Evolutionary conservation across 2,797 vertebrate species (phyloP).

Genomic region (Neosilurus mollespiculum): DNA sequence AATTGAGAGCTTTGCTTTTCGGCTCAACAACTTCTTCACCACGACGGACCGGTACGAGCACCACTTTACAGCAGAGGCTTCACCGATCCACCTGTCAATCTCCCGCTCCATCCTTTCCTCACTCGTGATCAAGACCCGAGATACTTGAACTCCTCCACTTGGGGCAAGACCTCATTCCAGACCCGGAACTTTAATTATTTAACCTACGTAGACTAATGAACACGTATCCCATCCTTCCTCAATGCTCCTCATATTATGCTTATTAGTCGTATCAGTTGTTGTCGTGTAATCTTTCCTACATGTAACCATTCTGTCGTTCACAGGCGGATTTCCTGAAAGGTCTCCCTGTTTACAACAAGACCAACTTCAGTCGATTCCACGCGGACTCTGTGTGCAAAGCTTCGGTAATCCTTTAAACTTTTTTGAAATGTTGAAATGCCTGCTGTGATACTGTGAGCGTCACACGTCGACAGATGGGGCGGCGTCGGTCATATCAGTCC

Average conservation of each 20-base stretch:
- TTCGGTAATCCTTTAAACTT: conserved; percentile 78
- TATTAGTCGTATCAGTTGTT: no score
- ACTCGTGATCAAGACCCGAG: no score
- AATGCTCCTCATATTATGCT: no score
- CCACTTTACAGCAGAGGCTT: no score
- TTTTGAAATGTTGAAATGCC: not conserved
- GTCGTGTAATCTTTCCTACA: not conserved
- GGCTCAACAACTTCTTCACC: no score
- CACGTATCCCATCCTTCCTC: not conserved
- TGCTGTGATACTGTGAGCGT: not conserved
- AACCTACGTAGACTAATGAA: not conserved
- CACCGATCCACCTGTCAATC: no score
- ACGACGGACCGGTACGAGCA: no score
- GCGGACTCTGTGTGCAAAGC: conserved; percentile 96
- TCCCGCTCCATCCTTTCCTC: no score
- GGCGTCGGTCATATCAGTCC: not conserved
- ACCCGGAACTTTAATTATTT: not conserved
- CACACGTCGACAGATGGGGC: not conserved
- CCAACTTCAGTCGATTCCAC: conserved; percentile 94
- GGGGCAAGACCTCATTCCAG: no score
- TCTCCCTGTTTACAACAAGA: conserved; percentile 94
- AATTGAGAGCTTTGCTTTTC: no score
- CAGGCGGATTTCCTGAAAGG: conserved; percentile 95
- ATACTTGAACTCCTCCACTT: no score
- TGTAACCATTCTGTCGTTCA: conserved; percentile 38